These are phyloP conservation scores for Peromyscus eremicus DNA, from an alignment of 2,797 vertebrate species.

Conservation along the genomic window DNA sequence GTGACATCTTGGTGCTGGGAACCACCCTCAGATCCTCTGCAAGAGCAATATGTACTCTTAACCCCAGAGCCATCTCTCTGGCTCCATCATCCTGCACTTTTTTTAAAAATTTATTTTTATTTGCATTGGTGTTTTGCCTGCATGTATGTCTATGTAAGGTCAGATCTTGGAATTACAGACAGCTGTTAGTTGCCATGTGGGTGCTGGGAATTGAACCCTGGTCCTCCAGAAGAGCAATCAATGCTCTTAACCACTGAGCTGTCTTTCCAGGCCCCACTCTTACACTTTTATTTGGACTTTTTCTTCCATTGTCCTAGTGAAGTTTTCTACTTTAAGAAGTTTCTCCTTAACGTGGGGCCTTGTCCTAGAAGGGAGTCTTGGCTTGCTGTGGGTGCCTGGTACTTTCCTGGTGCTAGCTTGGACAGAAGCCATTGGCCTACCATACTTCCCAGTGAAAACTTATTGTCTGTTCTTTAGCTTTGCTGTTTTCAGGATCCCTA, in stretches of 20 bases:
- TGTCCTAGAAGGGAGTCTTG: neutral
- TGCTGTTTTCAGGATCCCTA: neutral
- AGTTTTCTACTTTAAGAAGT: neutral
- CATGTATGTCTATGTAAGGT: neutral
- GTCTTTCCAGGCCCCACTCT: neutral
- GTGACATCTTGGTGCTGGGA: neutral
- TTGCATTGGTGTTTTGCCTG: neutral
- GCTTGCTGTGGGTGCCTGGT: neutral
- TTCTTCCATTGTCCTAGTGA: neutral
- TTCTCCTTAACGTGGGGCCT: neutral
- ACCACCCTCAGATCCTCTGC: neutral
- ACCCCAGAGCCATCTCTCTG: neutral
- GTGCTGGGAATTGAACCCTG: neutral
- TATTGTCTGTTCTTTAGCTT: neutral
- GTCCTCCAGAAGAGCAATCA: neutral
- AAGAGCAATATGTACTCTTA: neutral
- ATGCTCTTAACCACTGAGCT: neutral
- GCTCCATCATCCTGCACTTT: neutral
- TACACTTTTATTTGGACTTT: conserved; percentile 4
- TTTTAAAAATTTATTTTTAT: neutral
- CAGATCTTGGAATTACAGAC: neutral
- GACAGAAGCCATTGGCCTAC: neutral
- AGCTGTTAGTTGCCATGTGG: neutral
- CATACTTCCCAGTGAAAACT: neutral
- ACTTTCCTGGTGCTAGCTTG: neutral